These are phyloP conservation scores for Ischnus inquisitorius DNA, from an alignment of 2,888 invertebrate species.

Conservation along the genomic window DNA sequence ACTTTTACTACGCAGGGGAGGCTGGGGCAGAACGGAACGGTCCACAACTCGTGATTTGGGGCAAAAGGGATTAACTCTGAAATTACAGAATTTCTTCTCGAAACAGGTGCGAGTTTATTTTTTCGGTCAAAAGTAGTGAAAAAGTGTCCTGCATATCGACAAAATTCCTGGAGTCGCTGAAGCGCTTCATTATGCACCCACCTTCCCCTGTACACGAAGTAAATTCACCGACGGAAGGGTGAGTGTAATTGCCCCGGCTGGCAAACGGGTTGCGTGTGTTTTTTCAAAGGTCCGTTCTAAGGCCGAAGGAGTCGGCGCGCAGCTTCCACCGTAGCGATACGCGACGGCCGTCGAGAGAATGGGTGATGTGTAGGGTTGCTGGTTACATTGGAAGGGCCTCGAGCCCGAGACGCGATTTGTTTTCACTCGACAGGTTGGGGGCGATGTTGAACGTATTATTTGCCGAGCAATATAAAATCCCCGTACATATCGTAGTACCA, in stretches of 20 bases:
- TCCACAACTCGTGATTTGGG: too few species aligned
- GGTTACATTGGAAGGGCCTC: constrained; percentile 24
- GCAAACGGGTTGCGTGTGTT: constrained; percentile 70
- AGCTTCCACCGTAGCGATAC: constrained; percentile 3
- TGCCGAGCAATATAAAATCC: constrained; percentile 60
- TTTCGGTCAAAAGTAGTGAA: too few species aligned
- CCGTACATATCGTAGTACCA: constrained; percentile 37
- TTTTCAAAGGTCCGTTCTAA: constrained; percentile 38
- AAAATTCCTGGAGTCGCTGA: too few species aligned
- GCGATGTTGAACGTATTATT: constrained; percentile 73
- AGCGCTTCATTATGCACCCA: not conserved
- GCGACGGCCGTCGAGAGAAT: not conserved
- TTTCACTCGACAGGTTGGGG: constrained; percentile 75
- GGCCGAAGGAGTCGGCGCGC: constrained; percentile 21
- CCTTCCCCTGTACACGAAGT: constrained; percentile 13
- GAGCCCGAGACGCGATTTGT: constrained; percentile 69
- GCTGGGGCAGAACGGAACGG: too few species aligned
- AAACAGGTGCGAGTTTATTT: not conserved
- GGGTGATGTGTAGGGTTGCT: constrained; percentile 2
- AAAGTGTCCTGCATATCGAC: too few species aligned
- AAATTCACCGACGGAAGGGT: constrained; percentile 51
- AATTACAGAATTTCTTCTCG: too few species aligned
- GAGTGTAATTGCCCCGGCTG: constrained; percentile 80
- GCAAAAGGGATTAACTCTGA: too few species aligned
- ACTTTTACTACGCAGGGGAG: too few species aligned